Evolutionary conservation across 2,797 vertebrate genomes (phyloP), one percentile per base, ranked within the genome.

Genomic region (Alfaro cultratus): DNA sequence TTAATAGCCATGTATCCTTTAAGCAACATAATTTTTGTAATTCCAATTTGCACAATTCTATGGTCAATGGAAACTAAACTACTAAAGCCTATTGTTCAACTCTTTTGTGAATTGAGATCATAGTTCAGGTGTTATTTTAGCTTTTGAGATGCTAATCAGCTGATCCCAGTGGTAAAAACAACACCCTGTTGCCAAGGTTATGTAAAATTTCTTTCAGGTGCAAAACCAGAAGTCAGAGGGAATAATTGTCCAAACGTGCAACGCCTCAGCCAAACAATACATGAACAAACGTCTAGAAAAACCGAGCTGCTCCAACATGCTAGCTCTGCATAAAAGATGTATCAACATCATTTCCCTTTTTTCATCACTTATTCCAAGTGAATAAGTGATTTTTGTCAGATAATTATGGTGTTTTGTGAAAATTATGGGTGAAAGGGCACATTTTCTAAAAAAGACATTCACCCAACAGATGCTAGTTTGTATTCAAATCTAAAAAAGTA

Each of bases 401-500:
- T 36, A 18, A 64, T 18, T 18, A 36, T 64, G 29, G 16, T 2
- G 18, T 68, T 9, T 23, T 68, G 18, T 12, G 39, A 4, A 68
- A 41, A 41, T 41, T n/a, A 45, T n/a, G 41, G 12, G 26, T 45
- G 11, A 71, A 71, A 71, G 26, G 41, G 39, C 9, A 7, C 26
- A 71, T 73, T 31, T 47, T 31, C 16, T 47, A 31, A 73, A 57
- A 21, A 43, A 13, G n/a, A 15, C 31, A 18, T 74, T 49, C 6
- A 46, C 0, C 57, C 74, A 36, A 31, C 45, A 43, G 70, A 18
- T 45, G 39, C 26, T 49, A 11, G 13, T 41, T 73, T 74, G 31
- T 77, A 39, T 75, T 16, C 1, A 3, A 47, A n/a, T 78, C 60
- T 23, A 45, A 62, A 74, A 18, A 41, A 13, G 78, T 43, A 78